These are phyloP conservation scores for Coturnix japonica DNA, from an alignment of 2,113 vertebrate species.

Conservation along the genomic window DNA sequence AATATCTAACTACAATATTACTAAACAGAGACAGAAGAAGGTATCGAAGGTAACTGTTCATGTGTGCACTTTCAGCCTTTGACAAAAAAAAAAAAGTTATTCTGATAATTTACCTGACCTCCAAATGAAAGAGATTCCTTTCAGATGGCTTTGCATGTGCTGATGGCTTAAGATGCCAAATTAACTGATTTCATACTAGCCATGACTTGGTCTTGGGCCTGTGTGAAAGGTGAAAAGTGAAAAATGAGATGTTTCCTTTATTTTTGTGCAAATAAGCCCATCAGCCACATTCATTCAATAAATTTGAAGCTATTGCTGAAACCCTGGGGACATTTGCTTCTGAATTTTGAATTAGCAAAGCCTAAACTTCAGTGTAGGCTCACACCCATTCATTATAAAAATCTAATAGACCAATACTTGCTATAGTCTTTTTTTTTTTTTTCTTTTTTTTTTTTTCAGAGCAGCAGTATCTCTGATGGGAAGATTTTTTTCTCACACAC, in stretches of 20 bases:
- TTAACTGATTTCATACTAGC: not conserved
- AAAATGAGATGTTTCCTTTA: not conserved
- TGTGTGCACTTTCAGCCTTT: not conserved
- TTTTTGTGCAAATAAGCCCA: not conserved
- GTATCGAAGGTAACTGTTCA: not conserved
- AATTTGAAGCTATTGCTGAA: not conserved
- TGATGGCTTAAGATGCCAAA: not conserved
- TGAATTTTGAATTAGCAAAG: not conserved
- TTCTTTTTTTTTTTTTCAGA: not conserved
- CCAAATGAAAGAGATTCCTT: not conserved
- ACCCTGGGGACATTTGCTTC: not conserved
- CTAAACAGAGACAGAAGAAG: not conserved
- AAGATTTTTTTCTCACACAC: slow-evolving; percentile 3
- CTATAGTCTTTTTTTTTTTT: not conserved
- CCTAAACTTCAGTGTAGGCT: not conserved
- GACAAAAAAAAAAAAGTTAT: not conserved
- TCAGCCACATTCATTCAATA: not conserved
- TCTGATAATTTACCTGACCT: not conserved
- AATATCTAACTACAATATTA: not conserved
- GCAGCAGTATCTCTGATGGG: not conserved
- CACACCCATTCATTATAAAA: not conserved
- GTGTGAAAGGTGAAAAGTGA: no score
- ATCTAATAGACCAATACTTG: rapidly evolving
- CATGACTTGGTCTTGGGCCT: not conserved
- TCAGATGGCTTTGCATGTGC: not conserved